A percentile compares a stretch with the other conserved stretches of the same genome.
phyloP scores from a whole-genome alignment of 2,113 vertebrate species.

The Aleadryas rufinucha region DNA sequence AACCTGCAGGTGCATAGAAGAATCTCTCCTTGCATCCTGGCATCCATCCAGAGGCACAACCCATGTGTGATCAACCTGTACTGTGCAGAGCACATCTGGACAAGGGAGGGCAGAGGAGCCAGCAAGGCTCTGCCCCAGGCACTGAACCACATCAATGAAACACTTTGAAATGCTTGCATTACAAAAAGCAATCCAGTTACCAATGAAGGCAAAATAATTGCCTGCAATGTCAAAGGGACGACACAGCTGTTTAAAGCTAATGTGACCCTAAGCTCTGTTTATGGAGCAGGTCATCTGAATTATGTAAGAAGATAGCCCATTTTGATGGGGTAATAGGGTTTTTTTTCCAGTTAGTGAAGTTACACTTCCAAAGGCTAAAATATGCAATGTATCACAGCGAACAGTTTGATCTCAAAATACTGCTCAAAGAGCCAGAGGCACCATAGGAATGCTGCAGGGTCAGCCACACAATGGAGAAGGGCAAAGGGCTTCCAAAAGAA shows the following conservation, averaged over 20 bases:
- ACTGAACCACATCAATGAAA: background rate
- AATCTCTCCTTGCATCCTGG: background rate
- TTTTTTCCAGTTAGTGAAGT: background rate
- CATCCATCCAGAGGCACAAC: background rate
- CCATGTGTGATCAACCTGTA: accelerated
- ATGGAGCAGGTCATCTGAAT: background rate
- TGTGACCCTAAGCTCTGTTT: background rate
- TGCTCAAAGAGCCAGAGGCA: background rate
- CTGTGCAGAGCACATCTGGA: background rate
- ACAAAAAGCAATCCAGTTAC: background rate
- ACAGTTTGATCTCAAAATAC: background rate
- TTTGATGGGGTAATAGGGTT: background rate
- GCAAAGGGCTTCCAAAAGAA: background rate
- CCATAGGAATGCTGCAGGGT: background rate
- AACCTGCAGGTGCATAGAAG: background rate
- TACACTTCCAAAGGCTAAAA: background rate
- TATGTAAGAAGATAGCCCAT: background rate
- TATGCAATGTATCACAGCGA: background rate
- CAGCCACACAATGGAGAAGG: background rate
- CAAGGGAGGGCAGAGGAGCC: background rate
- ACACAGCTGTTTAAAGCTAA: background rate
- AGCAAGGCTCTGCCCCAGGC: background rate
- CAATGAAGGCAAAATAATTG: background rate
- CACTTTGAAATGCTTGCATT: background rate
- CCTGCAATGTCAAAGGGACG: background rate